Conservation (phyloP, 1,140 invertebrate genomes). For the Euschistus heros region DNA sequence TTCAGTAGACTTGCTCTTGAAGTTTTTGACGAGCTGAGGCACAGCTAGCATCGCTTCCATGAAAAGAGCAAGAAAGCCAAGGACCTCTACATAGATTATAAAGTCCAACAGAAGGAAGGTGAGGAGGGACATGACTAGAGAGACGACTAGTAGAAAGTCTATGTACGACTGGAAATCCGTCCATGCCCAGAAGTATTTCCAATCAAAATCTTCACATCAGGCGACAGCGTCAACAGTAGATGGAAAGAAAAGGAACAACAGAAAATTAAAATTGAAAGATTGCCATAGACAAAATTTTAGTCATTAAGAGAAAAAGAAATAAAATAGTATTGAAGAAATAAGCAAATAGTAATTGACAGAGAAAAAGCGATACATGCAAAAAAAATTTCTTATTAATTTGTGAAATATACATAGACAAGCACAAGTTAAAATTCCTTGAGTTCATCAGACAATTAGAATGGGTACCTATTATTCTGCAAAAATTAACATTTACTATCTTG, state of each 20-base stretch:
- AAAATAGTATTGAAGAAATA: neutral
- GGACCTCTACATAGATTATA: conserved; percentile 69
- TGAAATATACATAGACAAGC: neutral
- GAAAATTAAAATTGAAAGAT: conserved; percentile 7
- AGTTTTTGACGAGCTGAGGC: conserved; percentile 86
- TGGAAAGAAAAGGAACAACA: conserved; percentile 11
- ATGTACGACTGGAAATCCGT: conserved; percentile 95
- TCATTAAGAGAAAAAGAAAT: neutral
- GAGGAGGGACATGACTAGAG: conserved; percentile 63
- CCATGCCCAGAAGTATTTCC: conserved; percentile 96
- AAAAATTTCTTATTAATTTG: neutral
- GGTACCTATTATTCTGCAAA: too few species aligned
- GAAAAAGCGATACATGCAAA: neutral
- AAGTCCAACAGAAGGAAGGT: conserved; percentile 81
- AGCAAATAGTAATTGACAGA: neutral
- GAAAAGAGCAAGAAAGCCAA: conserved; percentile 90
- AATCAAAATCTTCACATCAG: conserved; percentile 65
- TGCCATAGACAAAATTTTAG: neutral
- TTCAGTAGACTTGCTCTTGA: conserved; percentile 77
- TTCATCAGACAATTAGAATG: too few species aligned
- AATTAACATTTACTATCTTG: too few species aligned
- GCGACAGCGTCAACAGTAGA: neutral
- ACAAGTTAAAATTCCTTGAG: neutral
- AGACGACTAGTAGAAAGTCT: conserved; percentile 83
- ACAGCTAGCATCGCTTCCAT: conserved; percentile 92